Base-by-base conservation (phyloP, 2,888 invertebrate species). In the Silvanus unidentatus region DNA sequence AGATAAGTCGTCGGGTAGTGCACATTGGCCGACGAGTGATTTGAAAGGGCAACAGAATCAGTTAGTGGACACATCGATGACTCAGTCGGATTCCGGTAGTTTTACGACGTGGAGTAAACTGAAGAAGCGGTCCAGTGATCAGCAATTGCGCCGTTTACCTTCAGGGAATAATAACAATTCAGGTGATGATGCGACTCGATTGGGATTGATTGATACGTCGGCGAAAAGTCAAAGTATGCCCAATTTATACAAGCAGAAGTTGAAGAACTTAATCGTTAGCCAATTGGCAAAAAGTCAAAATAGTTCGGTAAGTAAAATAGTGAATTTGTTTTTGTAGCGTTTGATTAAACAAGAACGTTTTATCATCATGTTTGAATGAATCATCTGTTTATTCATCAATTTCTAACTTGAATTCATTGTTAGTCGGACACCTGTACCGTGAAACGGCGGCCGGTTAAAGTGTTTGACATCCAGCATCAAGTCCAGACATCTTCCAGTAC, bases 61-160 rank as follows among this genome's bases (percentile, higher is more conserved):
- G 8, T 22, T 22, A 8, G 3, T 22, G 8, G 22, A 22, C 22
- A 22, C 3, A 22, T 86, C 88, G 58, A 90, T 92, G 90, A 87
- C 87, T 50, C 85, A 86, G 68, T 91, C 91, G 47, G 91, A 91
- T 71, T 86, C 88, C 63, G 87, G 87, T 58, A 68, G 66, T 47
- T 86, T 88, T 72, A 91, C 90, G 55, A 89, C 91, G 36, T 90
- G 90, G 87, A 88, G 89, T 73, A 89, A 89, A 69, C 75, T 90
- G 64, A 86, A 86, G 73, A 81, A 82, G 68, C 81, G 83, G 64
- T 80, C 77, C 62, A 78, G 77, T 69, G 80, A 83, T 58, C 66
- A 68, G 45, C 80, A 80, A 57, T 73, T 83, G 62, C 76, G 79
- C 64, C 81, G 87, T 65, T 86, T 86, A 73, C 86, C 87, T 42